A percentile compares a stretch with the other conserved stretches of the same genome.
Evolutionary conservation across 2,888 invertebrate genomes (phyloP).

Genomic region (Amphimallon solstitiale): DNA sequence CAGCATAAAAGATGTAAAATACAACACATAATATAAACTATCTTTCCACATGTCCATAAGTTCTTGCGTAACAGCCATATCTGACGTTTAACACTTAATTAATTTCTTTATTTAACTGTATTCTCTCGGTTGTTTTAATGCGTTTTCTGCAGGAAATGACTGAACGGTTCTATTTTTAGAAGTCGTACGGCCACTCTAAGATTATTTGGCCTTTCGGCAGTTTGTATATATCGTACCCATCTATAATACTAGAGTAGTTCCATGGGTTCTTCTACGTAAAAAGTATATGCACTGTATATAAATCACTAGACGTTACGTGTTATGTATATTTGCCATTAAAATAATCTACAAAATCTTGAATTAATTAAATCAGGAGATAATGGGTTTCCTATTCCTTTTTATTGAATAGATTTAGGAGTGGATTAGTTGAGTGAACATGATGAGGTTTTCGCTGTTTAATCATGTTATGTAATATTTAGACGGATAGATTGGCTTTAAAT

Average conservation of each 20-base stretch:
- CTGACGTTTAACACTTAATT: slow-evolving; percentile 22
- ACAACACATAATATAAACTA: neutral
- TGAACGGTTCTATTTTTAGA: slow-evolving; percentile 18
- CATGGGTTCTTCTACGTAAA: too few species aligned
- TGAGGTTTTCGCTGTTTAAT: too few species aligned
- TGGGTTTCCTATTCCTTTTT: too few species aligned
- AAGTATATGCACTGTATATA: too few species aligned
- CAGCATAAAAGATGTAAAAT: slow-evolving; percentile 5
- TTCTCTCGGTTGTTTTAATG: neutral
- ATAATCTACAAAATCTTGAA: too few species aligned
- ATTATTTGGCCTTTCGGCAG: neutral
- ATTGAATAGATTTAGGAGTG: too few species aligned
- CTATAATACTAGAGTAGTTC: neutral
- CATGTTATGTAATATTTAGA: too few species aligned
- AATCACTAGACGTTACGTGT: too few species aligned
- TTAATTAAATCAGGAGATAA: too few species aligned
- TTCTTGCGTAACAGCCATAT: slow-evolving; percentile 9
- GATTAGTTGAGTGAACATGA: too few species aligned
- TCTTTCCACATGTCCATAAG: slow-evolving; percentile 4
- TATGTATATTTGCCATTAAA: too few species aligned
- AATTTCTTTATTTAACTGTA: slow-evolving; percentile 23
- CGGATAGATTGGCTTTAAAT: too few species aligned
- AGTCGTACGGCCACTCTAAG: neutral
- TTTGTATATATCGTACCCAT: neutral
- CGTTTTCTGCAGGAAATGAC: slow-evolving; percentile 30